phyloP scores from a whole-genome alignment of 30 jellyfish, hydroid and myxozoan species.

The Cassiopea andromeda region DNA sequence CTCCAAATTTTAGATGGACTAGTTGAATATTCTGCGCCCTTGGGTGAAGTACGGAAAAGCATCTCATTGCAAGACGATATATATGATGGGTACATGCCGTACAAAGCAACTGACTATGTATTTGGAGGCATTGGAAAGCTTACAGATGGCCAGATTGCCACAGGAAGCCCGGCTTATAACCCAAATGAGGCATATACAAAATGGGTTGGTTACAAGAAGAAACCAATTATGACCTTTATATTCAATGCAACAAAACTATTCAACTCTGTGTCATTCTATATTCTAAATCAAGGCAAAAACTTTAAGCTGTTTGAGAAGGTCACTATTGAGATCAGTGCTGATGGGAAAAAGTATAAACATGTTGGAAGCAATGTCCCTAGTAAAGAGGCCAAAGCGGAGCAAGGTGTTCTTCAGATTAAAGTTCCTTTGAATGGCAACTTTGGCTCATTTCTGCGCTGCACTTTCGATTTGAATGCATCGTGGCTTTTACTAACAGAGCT shows the following conservation, averaged over 20 bases:
- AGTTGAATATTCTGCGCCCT: slow-evolving; percentile 74
- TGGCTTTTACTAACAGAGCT: slow-evolving; percentile 88
- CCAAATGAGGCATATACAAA: slow-evolving; percentile 13
- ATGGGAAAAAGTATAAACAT: slow-evolving; percentile 23
- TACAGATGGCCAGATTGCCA: slow-evolving; percentile 66
- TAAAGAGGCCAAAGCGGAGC: slow-evolving; percentile 5
- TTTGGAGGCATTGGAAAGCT: slow-evolving; percentile 79
- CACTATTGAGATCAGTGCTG: slow-evolving; percentile 37
- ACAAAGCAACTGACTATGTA: slow-evolving; percentile 25
- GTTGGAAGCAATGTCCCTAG: slow-evolving; percentile 49
- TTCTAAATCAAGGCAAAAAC: slow-evolving; percentile 29
- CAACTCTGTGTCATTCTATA: slow-evolving; percentile 45
- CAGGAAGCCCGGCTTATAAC: slow-evolving; percentile 16
- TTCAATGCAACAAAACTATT: slow-evolving; percentile 48
- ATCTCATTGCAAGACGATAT: slow-evolving; percentile 50
- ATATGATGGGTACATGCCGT: slow-evolving; percentile 52
- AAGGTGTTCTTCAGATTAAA: slow-evolving; percentile 46
- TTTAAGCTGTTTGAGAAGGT: slow-evolving; percentile 29
- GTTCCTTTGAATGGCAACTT: slow-evolving; percentile 49
- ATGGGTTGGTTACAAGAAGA: slow-evolving; percentile 68
- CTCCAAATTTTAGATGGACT: slow-evolving; percentile 60
- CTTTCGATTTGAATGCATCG: slow-evolving; percentile 43
- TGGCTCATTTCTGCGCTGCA: slow-evolving; percentile 53
- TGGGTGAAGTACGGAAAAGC: slow-evolving; percentile 62
- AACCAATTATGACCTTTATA: slow-evolving; percentile 47